A percentile compares a stretch with the other conserved stretches of the same genome.
Conservation (phyloP, 92 coral and sea anemone genomes). For the Palythoa grandis region DNA sequence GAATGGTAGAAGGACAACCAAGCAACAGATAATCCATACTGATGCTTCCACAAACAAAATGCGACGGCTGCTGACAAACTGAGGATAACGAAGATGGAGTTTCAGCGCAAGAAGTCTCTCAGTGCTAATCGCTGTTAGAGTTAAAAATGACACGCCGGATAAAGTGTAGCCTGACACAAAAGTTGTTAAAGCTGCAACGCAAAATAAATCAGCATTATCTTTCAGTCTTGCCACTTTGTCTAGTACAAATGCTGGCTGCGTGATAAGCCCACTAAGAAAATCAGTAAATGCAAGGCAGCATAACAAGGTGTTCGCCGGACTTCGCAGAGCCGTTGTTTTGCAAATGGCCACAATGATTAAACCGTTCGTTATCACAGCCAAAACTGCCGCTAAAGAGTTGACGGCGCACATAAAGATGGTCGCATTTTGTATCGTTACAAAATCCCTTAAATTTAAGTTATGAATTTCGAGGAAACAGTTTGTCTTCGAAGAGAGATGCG, state of each 20-base stretch:
- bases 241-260: conserved; percentile 35
- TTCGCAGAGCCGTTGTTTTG: conserved; percentile 25
- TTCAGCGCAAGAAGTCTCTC: conserved; percentile 30
- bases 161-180: conserved; percentile 37
- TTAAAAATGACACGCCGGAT: conserved; percentile 37
- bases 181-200: conserved; percentile 20
- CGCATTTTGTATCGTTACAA: neutral
- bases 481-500: conserved; percentile 1
- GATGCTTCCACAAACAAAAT: conserved; percentile 2
- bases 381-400: conserved; percentile 19
- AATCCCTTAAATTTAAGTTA: conserved; percentile 22
- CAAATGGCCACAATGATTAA: conserved; percentile 23
- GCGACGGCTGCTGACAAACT: conserved; percentile 8
- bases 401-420: conserved; percentile 38
- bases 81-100: conserved; percentile 34
- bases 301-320: conserved; percentile 22
- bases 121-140: conserved; percentile 32
- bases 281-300: conserved; percentile 24
- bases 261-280: conserved; percentile 31
- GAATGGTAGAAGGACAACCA: conserved; percentile 17
- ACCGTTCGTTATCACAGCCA: conserved; percentile 27
- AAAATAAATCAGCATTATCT: conserved; percentile 1
- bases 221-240: conserved; percentile 34
- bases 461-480: conserved; percentile 26
- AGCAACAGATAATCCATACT: conserved; percentile 18